These are phyloP conservation scores for Corythoichthys intestinalis DNA, from an alignment of 2,113 vertebrate species.

Conservation along the genomic window DNA sequence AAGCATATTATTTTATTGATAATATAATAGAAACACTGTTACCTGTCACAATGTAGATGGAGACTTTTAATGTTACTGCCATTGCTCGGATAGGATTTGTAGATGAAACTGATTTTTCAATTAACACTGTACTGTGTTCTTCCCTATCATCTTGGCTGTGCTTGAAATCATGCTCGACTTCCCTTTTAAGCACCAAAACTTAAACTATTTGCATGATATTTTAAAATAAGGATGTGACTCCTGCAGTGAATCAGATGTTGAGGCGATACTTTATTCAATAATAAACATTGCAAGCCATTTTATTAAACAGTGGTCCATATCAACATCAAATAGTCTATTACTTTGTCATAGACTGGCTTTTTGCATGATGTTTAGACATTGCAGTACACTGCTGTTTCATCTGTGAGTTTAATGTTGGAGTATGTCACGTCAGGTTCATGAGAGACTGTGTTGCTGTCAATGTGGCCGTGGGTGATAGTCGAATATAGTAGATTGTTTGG, in stretches of 20 bases:
- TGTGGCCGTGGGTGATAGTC: constrained; percentile 26
- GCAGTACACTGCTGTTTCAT: constrained; percentile 2
- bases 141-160: background rate
- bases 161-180: background rate
- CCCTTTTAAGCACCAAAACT: background rate
- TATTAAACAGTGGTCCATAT: no score
- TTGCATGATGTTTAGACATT: background rate
- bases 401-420: constrained; percentile 6
- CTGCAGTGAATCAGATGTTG: background rate
- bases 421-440: background rate
- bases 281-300: background rate
- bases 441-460: background rate
- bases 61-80: constrained; percentile 2
- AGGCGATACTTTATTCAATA: background rate
- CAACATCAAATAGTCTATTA: no score
- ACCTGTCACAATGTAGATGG: constrained; percentile 32
- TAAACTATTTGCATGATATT: constrained; percentile 12
- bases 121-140: background rate
- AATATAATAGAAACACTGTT: background rate
- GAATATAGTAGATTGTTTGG: constrained; percentile 33
- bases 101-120: background rate
- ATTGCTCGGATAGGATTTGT: background rate
- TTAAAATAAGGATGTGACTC: constrained; percentile 3
- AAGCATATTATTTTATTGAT: background rate
- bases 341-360: background rate